These are phyloP conservation scores for Triops longicaudatus DNA, from an alignment of 1,140 invertebrate species.

Conservation along the genomic window DNA sequence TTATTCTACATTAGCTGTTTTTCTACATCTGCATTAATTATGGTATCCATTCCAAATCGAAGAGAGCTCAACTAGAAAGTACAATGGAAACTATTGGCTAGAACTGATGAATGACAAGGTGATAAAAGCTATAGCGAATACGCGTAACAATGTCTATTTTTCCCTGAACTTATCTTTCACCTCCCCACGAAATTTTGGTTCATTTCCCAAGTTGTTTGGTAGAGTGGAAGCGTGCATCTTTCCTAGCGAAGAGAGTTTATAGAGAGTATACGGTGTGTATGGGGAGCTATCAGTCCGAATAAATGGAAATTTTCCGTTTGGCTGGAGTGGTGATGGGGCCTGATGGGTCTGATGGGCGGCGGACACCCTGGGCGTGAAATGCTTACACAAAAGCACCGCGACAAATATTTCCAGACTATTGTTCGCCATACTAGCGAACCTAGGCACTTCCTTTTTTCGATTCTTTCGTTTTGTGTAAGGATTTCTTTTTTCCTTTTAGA, in stretches of 20 bases:
- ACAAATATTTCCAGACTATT: constrained; percentile 7
- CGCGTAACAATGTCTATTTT: not conserved
- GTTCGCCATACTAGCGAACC: not conserved
- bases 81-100: not conserved
- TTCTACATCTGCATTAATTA: not conserved
- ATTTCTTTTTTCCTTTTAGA: not conserved
- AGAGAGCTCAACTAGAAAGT: not conserved
- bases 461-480: not conserved
- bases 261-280: not conserved
- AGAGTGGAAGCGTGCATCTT: not conserved
- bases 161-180: not conserved
- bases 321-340: constrained; percentile 13
- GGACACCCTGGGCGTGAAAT: constrained; percentile 13
- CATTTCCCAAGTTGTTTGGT: not conserved
- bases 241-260: not conserved
- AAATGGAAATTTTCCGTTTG: constrained; percentile 8
- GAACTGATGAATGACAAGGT: constrained; percentile 3
- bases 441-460: not conserved
- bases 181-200: not conserved
- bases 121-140: not conserved
- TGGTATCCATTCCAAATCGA: not conserved
- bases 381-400: constrained; percentile 14
- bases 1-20: not conserved
- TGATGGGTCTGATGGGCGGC: constrained; percentile 13
- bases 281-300: not conserved